Percentiles rank a stretch among this genome's conserved stretches.
Evolutionary conservation across 2,113 vertebrate species (phyloP).

Genomic region (Lota lota): DNA sequence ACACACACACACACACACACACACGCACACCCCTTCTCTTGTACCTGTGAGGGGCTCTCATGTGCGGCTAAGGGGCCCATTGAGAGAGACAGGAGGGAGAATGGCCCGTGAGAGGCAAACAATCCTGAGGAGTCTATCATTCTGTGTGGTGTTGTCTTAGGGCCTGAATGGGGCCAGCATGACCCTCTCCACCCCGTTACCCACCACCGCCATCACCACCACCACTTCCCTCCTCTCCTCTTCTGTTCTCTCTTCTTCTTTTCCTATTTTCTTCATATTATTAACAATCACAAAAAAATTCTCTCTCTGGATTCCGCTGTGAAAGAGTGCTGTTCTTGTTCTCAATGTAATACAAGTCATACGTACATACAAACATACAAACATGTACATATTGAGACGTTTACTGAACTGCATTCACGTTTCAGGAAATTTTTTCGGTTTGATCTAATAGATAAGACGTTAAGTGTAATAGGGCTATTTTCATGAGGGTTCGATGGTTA

Average conservation of each 20-base stretch:
- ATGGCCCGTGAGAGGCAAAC: slow-evolving; percentile 85
- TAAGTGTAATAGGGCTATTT: no score
- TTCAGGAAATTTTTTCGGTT: no score
- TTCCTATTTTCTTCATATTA: slow-evolving; percentile 16
- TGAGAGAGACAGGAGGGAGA: slow-evolving; percentile 81
- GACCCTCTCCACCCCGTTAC: slow-evolving; percentile 78
- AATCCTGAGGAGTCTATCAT: slow-evolving; percentile 98
- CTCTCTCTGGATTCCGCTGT: slow-evolving; percentile 66
- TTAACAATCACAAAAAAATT: slow-evolving; percentile 75
- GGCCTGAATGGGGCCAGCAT: slow-evolving; percentile 90
- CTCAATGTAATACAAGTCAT: neutral
- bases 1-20: slow-evolving; percentile 11
- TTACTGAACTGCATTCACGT: no score
- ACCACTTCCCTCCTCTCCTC: slow-evolving; percentile 5
- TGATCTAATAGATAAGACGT: no score
- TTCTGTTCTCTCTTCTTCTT: slow-evolving; percentile 6
- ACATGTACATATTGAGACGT: no score
- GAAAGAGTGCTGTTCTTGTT: no score
- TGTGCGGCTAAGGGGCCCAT: slow-evolving; percentile 92
- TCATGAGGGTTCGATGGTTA: no score
- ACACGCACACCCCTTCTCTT: slow-evolving; percentile 3
- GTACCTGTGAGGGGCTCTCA: slow-evolving; percentile 78
- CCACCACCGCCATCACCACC: neutral
- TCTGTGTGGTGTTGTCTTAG: slow-evolving; percentile 98
- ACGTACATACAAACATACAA: no score